Evolutionary conservation across 2,888 invertebrate genomes (phyloP).

Genomic region (Erebia ligea): DNA sequence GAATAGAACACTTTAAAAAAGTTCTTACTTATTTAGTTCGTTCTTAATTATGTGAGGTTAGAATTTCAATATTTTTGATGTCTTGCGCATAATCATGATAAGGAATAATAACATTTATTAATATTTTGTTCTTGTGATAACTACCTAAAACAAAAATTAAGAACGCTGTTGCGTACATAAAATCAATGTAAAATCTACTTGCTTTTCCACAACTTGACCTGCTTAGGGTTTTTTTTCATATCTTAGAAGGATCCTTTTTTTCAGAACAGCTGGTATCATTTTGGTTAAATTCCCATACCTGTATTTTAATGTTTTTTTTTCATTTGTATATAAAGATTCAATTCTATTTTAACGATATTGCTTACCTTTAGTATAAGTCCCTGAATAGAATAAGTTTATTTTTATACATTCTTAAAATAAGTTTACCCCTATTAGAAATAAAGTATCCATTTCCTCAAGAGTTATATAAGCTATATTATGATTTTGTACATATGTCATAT

Average conservation of each 20-base stretch:
- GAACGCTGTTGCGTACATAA: no score
- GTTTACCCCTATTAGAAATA: neutral
- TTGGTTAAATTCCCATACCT: neutral
- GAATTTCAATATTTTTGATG: neutral
- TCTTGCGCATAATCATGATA: neutral
- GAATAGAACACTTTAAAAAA: no score
- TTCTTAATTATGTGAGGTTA: neutral
- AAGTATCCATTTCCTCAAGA: constrained; percentile 11
- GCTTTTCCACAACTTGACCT: no score
- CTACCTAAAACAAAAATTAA: no score
- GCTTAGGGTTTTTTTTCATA: no score
- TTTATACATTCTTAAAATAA: constrained; percentile 17
- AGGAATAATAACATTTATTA: neutral
- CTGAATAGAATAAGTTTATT: constrained; percentile 14
- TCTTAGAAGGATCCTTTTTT: no score
- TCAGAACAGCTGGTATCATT: neutral
- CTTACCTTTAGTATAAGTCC: constrained; percentile 3
- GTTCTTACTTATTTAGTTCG: no score
- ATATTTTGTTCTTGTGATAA: neutral
- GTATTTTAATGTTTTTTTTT: neutral
- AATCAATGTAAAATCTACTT: no score
- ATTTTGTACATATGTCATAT: constrained; percentile 41
- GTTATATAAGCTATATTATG: constrained; percentile 14
- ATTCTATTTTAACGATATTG: neutral
- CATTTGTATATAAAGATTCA: constrained; percentile 3